Conservation (phyloP, 2,797 vertebrate genomes). For the Oophaga sylvatica region DNA sequence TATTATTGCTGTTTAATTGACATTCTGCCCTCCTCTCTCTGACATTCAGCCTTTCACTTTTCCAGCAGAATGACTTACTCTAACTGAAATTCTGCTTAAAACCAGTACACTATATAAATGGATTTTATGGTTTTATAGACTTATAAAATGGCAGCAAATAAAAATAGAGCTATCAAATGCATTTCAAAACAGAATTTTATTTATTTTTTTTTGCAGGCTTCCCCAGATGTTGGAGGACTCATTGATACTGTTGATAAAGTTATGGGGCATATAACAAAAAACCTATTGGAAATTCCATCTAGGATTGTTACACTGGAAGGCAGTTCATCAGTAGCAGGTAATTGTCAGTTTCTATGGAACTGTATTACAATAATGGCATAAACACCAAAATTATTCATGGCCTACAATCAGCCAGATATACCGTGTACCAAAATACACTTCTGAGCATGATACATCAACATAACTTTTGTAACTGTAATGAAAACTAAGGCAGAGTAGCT, state of each 20-base stretch:
- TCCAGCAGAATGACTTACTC: not conserved
- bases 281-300: constrained; percentile 70
- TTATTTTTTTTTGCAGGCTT: constrained; percentile 69
- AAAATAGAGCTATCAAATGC: not conserved
- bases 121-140: not conserved
- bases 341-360: not conserved
- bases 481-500: too few species aligned
- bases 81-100: not conserved
- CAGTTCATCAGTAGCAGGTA: constrained; percentile 87
- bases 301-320: constrained; percentile 77
- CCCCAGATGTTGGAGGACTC: constrained; percentile 75
- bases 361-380: not conserved
- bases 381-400: too few species aligned
- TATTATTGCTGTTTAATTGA: constrained; percentile 37
- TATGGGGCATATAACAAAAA: constrained; percentile 82
- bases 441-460: too few species aligned
- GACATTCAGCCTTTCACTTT: not conserved
- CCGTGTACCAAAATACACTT: too few species aligned
- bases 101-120: not conserved
- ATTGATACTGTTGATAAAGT: constrained; percentile 86
- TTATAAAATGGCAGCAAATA: too few species aligned
- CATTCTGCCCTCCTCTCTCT: constrained; percentile 1
- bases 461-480: too few species aligned
- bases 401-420: too few species aligned
- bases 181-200: not conserved